Conservation (phyloP, 2,888 invertebrate species). For the Pelosia muscerda region DNA sequence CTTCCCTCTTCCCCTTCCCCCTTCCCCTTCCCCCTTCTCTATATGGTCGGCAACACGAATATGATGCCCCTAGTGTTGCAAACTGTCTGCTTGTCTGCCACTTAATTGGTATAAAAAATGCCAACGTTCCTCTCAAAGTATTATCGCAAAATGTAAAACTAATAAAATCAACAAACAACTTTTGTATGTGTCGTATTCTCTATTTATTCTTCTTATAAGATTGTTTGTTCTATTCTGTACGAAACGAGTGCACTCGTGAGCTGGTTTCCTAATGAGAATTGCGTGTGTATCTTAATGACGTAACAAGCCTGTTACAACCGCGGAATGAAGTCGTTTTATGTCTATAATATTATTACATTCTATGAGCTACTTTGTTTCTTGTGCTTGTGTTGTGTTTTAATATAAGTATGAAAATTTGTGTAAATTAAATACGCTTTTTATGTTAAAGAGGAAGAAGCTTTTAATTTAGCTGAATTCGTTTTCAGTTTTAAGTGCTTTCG, state of each 20-base stretch:
- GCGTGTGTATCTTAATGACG: background rate
- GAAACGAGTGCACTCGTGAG: slow-evolving; percentile 13
- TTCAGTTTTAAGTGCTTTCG: background rate
- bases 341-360: slow-evolving; percentile 4
- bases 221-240: slow-evolving; percentile 29
- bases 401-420: background rate
- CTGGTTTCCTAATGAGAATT: slow-evolving; percentile 12
- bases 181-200: background rate
- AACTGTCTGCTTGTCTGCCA: too few relatives aligned
- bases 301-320: slow-evolving; percentile 6
- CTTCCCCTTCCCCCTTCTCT: too few relatives aligned
- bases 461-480: background rate
- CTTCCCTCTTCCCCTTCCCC: too few relatives aligned
- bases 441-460: background rate
- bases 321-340: background rate
- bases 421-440: background rate
- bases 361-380: background rate
- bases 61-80: too few relatives aligned
- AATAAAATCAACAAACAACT: slow-evolving; percentile 17
- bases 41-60: too few relatives aligned
- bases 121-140: slow-evolving; percentile 14
- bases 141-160: background rate
- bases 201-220: slow-evolving; percentile 17
- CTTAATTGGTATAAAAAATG: too few relatives aligned
- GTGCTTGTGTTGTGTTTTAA: too few relatives aligned